A percentile compares a stretch with the other conserved stretches of the same genome.
Evolutionary conservation across 2,113 vertebrate species (phyloP).

Genomic region (Regulus satrapa): DNA sequence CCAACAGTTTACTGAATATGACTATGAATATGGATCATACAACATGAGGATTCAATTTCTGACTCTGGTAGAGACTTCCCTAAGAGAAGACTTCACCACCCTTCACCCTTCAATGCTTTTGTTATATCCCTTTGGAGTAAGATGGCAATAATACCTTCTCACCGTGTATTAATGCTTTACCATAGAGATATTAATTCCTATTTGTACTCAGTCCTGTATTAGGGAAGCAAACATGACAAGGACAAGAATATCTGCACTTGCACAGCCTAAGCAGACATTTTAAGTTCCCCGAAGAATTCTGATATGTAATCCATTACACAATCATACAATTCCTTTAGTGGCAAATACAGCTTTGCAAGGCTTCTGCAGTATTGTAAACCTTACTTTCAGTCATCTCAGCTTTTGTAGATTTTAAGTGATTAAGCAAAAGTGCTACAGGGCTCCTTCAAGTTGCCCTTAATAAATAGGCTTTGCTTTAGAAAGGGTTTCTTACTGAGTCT

Average conservation of each 20-base stretch:
- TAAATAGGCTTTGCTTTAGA: background rate
- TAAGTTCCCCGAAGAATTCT: background rate
- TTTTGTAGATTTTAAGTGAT: background rate
- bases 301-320: background rate
- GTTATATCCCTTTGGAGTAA: background rate
- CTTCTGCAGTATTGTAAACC: background rate
- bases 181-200: background rate
- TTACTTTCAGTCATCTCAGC: background rate
- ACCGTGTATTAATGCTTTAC: background rate
- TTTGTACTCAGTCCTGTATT: background rate
- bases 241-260: background rate
- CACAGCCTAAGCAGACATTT: background rate
- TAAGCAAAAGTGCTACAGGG: background rate
- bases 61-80: background rate
- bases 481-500: background rate
- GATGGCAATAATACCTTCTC: background rate
- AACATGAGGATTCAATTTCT: background rate
- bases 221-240: background rate
- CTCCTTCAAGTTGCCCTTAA: background rate
- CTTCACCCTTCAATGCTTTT: background rate
- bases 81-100: background rate
- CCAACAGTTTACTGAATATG: background rate
- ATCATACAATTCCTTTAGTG: background rate
- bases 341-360: background rate
- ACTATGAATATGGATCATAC: background rate